phyloP scores from a whole-genome alignment of 2,113 vertebrate genomes.

The Pteropus alecto region DNA sequence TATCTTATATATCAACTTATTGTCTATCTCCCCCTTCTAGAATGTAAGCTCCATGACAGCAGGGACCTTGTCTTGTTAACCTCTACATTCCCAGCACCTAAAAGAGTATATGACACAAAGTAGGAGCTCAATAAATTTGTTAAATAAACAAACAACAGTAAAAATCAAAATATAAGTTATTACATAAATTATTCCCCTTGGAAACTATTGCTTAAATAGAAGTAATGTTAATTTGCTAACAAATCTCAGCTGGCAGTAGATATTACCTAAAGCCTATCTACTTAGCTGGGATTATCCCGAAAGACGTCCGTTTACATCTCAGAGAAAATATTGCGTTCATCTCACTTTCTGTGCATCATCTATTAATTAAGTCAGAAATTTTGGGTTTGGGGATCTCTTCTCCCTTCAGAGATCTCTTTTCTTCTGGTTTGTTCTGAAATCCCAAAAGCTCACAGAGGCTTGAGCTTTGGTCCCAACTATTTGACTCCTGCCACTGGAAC shows the following conservation, averaged over 20 bases:
- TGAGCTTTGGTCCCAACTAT: neutral
- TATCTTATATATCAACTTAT: neutral
- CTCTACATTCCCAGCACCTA: neutral
- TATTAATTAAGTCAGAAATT: neutral
- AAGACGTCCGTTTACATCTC: slow-evolving; percentile 3
- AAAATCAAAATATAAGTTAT: neutral
- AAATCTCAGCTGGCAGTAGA: slow-evolving; percentile 31
- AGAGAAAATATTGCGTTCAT: neutral
- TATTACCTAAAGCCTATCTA: neutral
- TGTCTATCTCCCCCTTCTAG: slow-evolving; percentile 18
- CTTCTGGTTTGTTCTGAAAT: slow-evolving; percentile 15
- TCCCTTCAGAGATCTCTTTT: neutral
- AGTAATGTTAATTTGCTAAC: slow-evolving; percentile 27
- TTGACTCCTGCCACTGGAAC: neutral
- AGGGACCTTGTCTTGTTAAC: neutral
- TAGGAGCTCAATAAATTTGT: slow-evolving; percentile 16
- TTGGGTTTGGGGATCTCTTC: neutral
- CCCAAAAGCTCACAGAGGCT: neutral
- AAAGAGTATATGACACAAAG: neutral
- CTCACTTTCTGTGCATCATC: neutral
- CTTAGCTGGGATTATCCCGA: neutral
- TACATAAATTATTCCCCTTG: slow-evolving; percentile 27
- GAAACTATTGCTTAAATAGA: slow-evolving; percentile 23
- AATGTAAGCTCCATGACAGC: neutral
- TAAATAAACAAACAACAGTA: slow-evolving; percentile 14